These are phyloP conservation scores for Elaphurus davidianus DNA, from an alignment of 2,113 vertebrate species.

Conservation along the genomic window DNA sequence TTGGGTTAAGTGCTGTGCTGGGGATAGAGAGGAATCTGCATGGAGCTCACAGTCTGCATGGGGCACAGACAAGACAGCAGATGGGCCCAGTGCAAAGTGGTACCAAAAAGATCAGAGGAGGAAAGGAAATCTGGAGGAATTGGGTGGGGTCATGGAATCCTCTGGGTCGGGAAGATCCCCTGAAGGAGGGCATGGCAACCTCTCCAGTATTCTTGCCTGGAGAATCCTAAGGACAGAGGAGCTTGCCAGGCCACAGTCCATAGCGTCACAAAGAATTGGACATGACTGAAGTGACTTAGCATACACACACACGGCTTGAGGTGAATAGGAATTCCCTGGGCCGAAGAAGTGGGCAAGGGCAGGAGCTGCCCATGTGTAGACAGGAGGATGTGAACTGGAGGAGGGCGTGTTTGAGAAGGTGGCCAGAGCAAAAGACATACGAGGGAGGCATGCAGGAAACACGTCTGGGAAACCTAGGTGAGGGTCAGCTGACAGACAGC, in stretches of 20 bases:
- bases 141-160: neutral
- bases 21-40: neutral
- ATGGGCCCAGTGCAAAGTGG: neutral
- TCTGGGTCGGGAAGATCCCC: neutral
- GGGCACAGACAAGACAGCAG: neutral
- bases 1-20: neutral
- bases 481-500: neutral
- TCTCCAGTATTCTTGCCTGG: neutral
- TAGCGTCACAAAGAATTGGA: neutral
- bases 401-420: neutral
- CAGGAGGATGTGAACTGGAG: neutral
- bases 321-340: neutral
- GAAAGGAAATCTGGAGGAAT: neutral
- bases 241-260: fast-evolving
- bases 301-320: neutral
- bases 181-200: neutral
- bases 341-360: neutral
- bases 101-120: neutral
- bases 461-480: neutral
- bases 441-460: neutral
- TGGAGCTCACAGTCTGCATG: neutral
- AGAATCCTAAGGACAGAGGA: neutral
- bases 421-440: neutral
- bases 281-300: neutral
- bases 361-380: neutral